Base-by-base conservation (phyloP, 30 jellyfish, hydroid and myxozoan genomes). In the Chrysaora quinquecirrha region DNA sequence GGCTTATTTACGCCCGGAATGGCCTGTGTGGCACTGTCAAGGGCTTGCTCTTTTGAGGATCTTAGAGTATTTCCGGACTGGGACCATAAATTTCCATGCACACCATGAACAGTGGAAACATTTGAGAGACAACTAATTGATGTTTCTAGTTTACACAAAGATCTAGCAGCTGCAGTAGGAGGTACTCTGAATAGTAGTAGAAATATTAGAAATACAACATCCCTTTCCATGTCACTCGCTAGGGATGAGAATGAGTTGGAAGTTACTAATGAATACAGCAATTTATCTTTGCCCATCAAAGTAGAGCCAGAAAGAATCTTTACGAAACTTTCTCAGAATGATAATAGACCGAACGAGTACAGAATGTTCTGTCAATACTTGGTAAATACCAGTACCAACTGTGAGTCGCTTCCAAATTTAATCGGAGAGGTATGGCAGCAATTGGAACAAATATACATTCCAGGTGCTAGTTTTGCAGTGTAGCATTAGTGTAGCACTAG, bases 381-480 rank as follows among this genome's bases (percentile, higher is more conserved):
- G 58, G 16, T 43, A 43, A 43, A 43, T 43, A 43, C 58, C 58
- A 43, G 58, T 43, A 43, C 58, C 58, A 43, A 43, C 58, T 43
- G 58, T 43, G 58, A 9, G 58, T 16, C 58, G 58, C 16, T 43
- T 43, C 58, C 9, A 43, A 9, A 43, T 43, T 43, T 43, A 43
- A 43, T 43, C 58, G 58, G 58, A 43, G 58, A 43, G 58, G 12
- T 43, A 43, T 43, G 58, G 58, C 58, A 43, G 16, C 58, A 16
- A 43, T 16, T 43, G 58, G 58, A 43, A 43, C 58, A 43, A 43
- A 43, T 43, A 43, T 43, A 43, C 58, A 43, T 43, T 16, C 58
- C 58, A 43, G 58, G 58, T 43, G 58, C 58, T 43, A 43, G 58
- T 43, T 43, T 43, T 43, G 58, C 58, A 43, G 58, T 43, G 58